Percentiles rank a stretch among this genome's conserved stretches.
phyloP scores from a whole-genome alignment of 2,113 vertebrate genomes.

The Smithornis capensis region DNA sequence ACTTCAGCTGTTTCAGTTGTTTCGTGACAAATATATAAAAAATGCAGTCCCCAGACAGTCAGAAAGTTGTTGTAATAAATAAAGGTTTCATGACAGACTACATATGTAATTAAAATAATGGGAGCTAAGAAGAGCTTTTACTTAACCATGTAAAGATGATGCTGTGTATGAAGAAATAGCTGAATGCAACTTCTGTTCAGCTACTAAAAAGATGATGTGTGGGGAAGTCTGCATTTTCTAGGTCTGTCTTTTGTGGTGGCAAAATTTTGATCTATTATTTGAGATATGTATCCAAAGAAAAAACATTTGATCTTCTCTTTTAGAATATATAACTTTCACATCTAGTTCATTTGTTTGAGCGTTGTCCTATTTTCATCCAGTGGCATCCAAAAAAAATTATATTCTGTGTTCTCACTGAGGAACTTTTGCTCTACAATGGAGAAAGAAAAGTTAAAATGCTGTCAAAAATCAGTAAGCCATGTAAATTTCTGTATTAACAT shows the following conservation, averaged over 20 bases:
- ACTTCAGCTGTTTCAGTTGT: background rate
- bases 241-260: background rate
- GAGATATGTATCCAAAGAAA: background rate
- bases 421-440: background rate
- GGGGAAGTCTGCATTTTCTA: background rate
- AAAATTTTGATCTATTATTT: background rate
- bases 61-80: background rate
- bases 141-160: background rate
- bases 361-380: background rate
- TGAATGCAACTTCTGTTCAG: background rate
- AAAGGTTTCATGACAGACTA: background rate
- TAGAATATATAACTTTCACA: background rate
- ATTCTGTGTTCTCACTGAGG: background rate
- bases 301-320: background rate
- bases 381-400: background rate
- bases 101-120: background rate
- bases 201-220: background rate
- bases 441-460: background rate
- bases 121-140: background rate
- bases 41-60: too few relatives aligned
- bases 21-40: too few relatives aligned
- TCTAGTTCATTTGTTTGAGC: background rate
- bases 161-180: background rate
- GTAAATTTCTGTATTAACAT: background rate
- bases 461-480: background rate